phyloP scores from a whole-genome alignment of 2,113 vertebrate species.

The Zosterops pallidus region DNA sequence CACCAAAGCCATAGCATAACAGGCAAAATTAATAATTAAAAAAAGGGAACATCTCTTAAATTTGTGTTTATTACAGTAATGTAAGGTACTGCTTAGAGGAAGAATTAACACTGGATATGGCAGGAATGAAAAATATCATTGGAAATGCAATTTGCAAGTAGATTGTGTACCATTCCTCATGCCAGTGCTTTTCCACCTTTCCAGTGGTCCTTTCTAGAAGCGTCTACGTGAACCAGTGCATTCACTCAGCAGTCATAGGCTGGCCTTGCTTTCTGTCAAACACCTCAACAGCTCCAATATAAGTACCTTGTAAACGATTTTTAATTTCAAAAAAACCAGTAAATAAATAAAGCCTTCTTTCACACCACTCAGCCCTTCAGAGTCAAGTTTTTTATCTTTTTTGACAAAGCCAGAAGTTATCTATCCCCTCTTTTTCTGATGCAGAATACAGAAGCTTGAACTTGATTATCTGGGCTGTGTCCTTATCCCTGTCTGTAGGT shows the following conservation, averaged over 20 bases:
- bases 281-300: background rate
- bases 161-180: background rate
- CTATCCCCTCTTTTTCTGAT: background rate
- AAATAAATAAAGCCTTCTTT: background rate
- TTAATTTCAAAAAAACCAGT: background rate
- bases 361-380: background rate
- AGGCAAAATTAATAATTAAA: background rate
- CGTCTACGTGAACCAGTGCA: background rate
- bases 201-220: background rate
- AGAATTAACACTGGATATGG: background rate
- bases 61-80: background rate
- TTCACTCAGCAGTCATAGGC: background rate
- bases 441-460: background rate
- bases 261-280: background rate
- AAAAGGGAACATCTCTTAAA: background rate
- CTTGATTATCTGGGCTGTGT: background rate
- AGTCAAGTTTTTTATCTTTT: background rate
- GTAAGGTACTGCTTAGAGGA: background rate
- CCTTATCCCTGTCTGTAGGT: background rate
- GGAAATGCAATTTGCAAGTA: background rate
- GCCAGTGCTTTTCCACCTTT: background rate
- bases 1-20: background rate
- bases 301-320: background rate
- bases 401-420: background rate
- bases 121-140: background rate